Evolutionary conservation across 2,797 vertebrate genomes (phyloP), one percentile per base, ranked within the genome.

Genomic region (Sebastes cheni): DNA sequence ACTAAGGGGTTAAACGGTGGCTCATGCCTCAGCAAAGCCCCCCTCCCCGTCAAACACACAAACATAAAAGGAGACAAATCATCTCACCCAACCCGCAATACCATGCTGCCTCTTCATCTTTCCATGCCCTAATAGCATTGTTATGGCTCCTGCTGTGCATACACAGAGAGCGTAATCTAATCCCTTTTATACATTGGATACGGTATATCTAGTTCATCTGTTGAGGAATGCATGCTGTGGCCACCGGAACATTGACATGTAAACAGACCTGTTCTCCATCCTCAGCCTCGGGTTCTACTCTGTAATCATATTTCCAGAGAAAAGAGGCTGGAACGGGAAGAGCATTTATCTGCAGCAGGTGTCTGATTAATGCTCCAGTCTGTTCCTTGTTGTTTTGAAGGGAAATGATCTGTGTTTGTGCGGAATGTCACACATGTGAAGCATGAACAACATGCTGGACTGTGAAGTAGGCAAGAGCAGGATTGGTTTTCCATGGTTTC

Each of bases 231-330:
- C 50, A 36, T 8, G 61, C 79, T 75, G 88, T 67, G 80, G 75
- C 70, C 72, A 74, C 62, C 9, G 23, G 65, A 80, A 82, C 42
- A 23, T 50, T 13, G 8, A 82, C 29, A 68, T 83, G 70, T 66
- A 72, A 84, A 61, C 80, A 86, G 22, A 67, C 67, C 50, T n/a
- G 66, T 72, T 8, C 72, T 81, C 82, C 46, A 25, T 84, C 75
- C 72, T 71, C 77, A 54, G 73, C 81, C 67, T 39, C 16, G 3
- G 72, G 82, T 82, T 72, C 42, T 34, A 79, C 81, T 70, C 77
- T 80, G 54, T 90, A 83, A 90, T 89, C 90, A 84, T 67, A 81
- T 91, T 89, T 86, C 76, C 76, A 80, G 75, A 77, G 78, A 76
- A 82, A 83, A 82, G 74, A 81, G 67, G 72, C 68, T 60, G 75